Evolutionary conservation across 2,113 vertebrate species (phyloP).

Genomic region (Tachuris rubrigastra): DNA sequence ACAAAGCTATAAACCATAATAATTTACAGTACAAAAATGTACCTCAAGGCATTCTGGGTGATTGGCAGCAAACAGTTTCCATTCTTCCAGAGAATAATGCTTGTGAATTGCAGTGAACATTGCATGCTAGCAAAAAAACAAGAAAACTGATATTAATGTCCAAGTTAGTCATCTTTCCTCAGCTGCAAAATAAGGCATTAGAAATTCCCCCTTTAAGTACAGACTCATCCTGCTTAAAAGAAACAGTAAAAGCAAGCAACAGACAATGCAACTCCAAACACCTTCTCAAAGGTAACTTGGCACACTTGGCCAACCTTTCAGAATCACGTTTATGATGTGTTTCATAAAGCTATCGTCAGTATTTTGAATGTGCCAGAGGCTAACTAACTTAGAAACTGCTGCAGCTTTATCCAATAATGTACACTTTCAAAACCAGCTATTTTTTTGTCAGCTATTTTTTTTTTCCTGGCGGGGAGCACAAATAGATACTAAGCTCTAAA

Average conservation of each 20-base stretch:
- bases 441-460: not conserved
- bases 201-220: not conserved
- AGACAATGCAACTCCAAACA: not conserved
- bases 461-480: not conserved
- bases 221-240: not conserved
- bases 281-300: not conserved
- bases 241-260: not conserved
- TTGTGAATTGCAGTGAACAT: constrained; percentile 97
- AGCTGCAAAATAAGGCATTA: not conserved
- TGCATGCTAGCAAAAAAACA: constrained; percentile 81
- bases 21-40: constrained; percentile 24
- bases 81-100: constrained; percentile 94
- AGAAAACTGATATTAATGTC: constrained; percentile 19
- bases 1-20: constrained; percentile 39
- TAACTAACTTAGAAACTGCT: not conserved
- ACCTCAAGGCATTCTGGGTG: constrained; percentile 95
- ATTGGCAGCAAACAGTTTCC: constrained; percentile 88
- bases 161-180: not conserved
- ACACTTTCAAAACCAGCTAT: not conserved
- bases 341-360: not conserved
- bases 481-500: not conserved
- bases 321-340: not conserved
- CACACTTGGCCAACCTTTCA: not conserved
- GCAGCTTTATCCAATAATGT: not conserved
- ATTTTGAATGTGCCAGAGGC: not conserved